Percentiles rank a stretch among this genome's conserved stretches.
Evolutionary conservation across 1,140 invertebrate species (phyloP).

Genomic region (Neocloeon triangulifer): DNA sequence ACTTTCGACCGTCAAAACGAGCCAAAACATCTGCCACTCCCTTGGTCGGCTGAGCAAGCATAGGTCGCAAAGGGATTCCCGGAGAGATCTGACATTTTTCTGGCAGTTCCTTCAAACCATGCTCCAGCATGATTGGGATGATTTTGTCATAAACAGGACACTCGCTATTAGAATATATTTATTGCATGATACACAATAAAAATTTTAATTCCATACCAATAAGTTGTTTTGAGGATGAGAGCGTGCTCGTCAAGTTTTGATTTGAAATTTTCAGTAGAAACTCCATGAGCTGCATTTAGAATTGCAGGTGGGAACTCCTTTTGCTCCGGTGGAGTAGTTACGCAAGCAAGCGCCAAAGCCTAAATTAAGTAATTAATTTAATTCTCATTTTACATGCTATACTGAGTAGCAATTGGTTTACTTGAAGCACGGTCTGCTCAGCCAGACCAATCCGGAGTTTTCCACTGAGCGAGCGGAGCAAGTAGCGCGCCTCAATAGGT

Average conservation of each 20-base stretch:
- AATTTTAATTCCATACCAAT: constrained; percentile 52
- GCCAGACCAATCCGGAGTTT: constrained; percentile 92
- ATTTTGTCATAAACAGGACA: constrained; percentile 90
- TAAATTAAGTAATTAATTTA: constrained; percentile 10
- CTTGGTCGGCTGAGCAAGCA: constrained; percentile 96
- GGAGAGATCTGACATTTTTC: constrained; percentile 72
- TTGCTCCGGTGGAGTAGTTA: constrained; percentile 38
- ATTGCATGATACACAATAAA: too few species aligned
- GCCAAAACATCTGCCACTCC: constrained; percentile 75
- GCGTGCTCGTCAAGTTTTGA: constrained; percentile 51
- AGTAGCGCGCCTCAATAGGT: constrained; percentile 70
- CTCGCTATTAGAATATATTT: too few species aligned
- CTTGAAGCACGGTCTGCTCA: constrained; percentile 82
- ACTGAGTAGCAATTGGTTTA: constrained; percentile 10
- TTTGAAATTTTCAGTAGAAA: constrained; percentile 51
- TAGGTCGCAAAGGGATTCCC: constrained; percentile 89
- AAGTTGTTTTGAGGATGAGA: constrained; percentile 74
- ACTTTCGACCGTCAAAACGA: constrained; percentile 75
- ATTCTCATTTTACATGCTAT: neutral
- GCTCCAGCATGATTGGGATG: constrained; percentile 52
- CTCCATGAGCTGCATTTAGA: constrained; percentile 32
- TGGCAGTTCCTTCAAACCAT: constrained; percentile 58
- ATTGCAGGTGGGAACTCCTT: constrained; percentile 39
- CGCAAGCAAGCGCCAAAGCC: constrained; percentile 70
- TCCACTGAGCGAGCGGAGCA: constrained; percentile 79